phyloP scores from a whole-genome alignment of 2,113 vertebrate genomes.

The Taurulus bubalis region DNA sequence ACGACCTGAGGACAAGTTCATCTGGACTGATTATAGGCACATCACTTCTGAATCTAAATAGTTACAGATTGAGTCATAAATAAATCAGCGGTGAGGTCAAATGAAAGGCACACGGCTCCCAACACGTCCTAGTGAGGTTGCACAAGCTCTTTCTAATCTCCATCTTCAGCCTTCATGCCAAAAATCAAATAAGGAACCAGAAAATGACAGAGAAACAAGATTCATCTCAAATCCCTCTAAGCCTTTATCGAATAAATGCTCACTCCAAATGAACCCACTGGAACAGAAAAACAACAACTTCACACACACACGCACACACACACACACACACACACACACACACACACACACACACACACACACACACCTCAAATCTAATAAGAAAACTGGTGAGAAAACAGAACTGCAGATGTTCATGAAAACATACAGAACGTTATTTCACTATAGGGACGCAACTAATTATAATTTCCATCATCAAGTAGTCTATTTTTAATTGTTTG shows the following conservation, averaged over 20 bases:
- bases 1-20: constrained; percentile 23
- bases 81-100: constrained; percentile 48
- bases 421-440: neutral
- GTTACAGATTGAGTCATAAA: constrained; percentile 23
- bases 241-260: constrained; percentile 67
- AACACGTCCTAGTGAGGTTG: constrained; percentile 17
- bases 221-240: constrained; percentile 71
- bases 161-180: constrained; percentile 26
- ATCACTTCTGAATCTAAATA: constrained; percentile 39
- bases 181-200: constrained; percentile 53
- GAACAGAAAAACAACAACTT: constrained; percentile 60
- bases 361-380: constrained; percentile 6
- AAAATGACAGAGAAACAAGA: constrained; percentile 56
- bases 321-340: constrained; percentile 12
- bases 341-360: constrained; percentile 6
- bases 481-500: neutral
- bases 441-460: neutral
- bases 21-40: constrained; percentile 27
- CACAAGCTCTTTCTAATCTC: constrained; percentile 37
- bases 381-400: neutral
- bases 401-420: neutral
- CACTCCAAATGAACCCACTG: constrained; percentile 49
- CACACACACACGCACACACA: constrained; percentile 4
- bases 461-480: neutral
- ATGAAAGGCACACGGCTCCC: constrained; percentile 22